A percentile compares a stretch with the other conserved stretches of the same genome.
phyloP scores from a whole-genome alignment of 2,113 vertebrate species.

The Picathartes gymnocephalus region DNA sequence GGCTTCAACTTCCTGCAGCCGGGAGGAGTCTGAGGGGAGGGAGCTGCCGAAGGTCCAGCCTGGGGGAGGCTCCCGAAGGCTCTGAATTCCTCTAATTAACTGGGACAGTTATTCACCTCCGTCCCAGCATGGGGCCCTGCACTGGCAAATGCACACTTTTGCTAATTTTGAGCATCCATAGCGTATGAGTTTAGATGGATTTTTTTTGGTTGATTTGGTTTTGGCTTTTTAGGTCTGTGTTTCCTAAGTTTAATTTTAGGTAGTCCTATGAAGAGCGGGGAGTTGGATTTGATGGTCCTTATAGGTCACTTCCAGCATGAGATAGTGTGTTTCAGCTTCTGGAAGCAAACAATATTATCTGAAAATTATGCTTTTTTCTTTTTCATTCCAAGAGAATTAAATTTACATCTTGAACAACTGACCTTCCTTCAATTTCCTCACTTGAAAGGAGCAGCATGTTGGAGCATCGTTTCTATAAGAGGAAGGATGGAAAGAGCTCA shows the following conservation, averaged over 20 bases:
- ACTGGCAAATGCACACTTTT: not conserved
- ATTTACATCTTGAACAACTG: not conserved
- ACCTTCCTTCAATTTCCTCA: not conserved
- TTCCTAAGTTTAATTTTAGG: not conserved
- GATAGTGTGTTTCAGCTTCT: not conserved
- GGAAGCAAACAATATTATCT: not conserved
- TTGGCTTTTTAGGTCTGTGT: not conserved
- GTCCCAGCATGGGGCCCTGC: not conserved
- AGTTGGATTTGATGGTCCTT: not conserved
- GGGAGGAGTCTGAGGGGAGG: not conserved
- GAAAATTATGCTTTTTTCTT: not conserved
- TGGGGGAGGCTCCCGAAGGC: not conserved
- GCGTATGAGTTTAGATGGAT: too few relatives aligned
- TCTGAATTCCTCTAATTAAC: not conserved
- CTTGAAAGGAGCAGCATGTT: not conserved
- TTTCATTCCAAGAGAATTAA: not conserved
- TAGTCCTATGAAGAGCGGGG: too few relatives aligned
- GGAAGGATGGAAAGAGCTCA: not conserved
- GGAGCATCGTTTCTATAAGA: not conserved
- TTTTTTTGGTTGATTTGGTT: not conserved
- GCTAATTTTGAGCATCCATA: not conserved
- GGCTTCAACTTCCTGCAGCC: not conserved
- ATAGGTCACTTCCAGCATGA: not conserved
- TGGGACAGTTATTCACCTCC: not conserved
- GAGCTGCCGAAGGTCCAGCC: not conserved